Evolutionary conservation across 2,113 vertebrate species (phyloP).

Genomic region (Grammomys dolichurus): DNA sequence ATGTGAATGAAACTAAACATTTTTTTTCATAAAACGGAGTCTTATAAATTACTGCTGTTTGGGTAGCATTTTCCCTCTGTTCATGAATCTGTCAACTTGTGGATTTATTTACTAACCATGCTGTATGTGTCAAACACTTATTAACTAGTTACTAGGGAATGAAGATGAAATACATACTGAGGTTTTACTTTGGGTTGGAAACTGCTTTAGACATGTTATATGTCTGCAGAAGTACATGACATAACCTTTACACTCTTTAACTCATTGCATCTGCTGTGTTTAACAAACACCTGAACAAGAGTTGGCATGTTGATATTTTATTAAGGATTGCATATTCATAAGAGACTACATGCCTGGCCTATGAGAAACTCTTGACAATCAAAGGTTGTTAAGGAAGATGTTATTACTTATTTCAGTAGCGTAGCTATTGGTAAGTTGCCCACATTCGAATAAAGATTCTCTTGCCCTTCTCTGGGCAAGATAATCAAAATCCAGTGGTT

Average conservation of each 20-base stretch:
- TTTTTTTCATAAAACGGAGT: conserved; percentile 1
- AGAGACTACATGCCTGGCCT: not conserved
- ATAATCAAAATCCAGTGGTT: not conserved
- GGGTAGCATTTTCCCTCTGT: not conserved
- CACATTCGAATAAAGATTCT: not conserved
- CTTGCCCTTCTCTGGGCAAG: not conserved
- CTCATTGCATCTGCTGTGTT: not conserved
- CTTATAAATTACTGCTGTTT: not conserved
- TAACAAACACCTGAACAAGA: not conserved
- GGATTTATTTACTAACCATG: not conserved
- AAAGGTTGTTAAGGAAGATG: not conserved
- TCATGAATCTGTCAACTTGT: not conserved
- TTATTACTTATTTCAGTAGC: not conserved
- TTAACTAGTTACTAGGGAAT: not conserved
- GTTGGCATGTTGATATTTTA: not conserved
- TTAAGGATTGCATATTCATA: not conserved
- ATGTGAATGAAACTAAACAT: not conserved
- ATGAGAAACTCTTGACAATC: not conserved
- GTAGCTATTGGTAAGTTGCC: not conserved
- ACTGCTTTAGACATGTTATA: not conserved
- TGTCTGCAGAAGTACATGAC: not conserved
- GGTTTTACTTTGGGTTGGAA: not conserved
- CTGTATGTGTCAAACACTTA: not conserved
- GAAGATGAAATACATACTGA: not conserved
- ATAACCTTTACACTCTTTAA: not conserved